Base-by-base conservation (phyloP, 2,113 vertebrate genomes). In the Pardalotus punctatus region DNA sequence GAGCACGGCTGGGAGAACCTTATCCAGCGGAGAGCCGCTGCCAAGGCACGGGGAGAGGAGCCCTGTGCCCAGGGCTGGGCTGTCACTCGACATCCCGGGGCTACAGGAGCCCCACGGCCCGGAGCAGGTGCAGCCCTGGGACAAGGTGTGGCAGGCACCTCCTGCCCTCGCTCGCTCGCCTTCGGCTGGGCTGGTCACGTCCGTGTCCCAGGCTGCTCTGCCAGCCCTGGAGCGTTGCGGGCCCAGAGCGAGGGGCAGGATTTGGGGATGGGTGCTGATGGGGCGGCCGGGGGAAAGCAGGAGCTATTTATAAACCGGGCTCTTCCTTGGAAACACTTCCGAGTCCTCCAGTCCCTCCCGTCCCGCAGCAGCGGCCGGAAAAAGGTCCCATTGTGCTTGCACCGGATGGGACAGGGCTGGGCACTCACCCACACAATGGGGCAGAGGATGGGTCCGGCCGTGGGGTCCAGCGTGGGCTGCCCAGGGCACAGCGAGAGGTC, bases 361-460 rank as follows among this genome's bases (percentile, higher is more conserved):
- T 48, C 47, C 22, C 21, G 11, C 43, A 79, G 67, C 2, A 5
- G 57, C 4, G 24, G 82, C 84, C 10, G 78, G 97, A 95, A 98
- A 97, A 98, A 96, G 94, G 90, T 87, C 20, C 87, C 96, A 96
- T 42, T 42, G 42, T 42, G 42, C 42, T 42, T 13, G 86, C 27
- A 64, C 96, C 88, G 62, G 71, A 70, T 53, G 66, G 89, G 74
- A 47, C 11, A 1, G 80, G 86, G 85, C 65, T 1, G 62, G 95
- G 71, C 85, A 60, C 79, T 48, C 15, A 5, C 54, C 78, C 33
- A 28, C 94, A 98, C 98, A 97, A 96, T 94, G 96, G 84, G 70
- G 5, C 11, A 74, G 74, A 91, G 86, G 96, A 90, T 96, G 64
- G 9, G 2, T 27, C 50, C 4, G 5, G 80, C 33, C 5, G 1